A percentile compares a stretch with the other conserved stretches of the same genome.
Evolutionary conservation across 1,140 invertebrate genomes (phyloP).

Genomic region (Penaeus japonicus): DNA sequence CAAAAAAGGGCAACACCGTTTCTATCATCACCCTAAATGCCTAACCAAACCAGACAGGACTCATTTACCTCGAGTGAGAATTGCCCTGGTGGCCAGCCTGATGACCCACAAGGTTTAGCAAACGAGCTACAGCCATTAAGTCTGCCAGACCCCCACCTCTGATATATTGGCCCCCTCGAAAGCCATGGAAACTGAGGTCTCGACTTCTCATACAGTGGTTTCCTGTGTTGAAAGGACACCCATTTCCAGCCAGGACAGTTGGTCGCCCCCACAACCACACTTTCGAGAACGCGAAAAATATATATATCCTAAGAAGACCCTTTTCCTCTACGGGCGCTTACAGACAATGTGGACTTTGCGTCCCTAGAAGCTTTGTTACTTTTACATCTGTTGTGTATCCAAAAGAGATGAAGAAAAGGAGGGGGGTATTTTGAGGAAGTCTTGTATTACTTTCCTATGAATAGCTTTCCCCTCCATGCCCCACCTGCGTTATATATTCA

Average conservation of each 20-base stretch:
- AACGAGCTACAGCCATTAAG: constrained; percentile 51
- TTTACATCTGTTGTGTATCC: too few species aligned
- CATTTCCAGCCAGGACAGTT: constrained; percentile 10
- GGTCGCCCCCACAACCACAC: constrained; percentile 43
- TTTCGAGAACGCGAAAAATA: background rate
- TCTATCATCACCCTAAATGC: constrained; percentile 56
- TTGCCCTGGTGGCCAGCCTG: constrained; percentile 48
- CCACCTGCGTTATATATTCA: too few species aligned
- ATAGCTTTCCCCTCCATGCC: too few species aligned
- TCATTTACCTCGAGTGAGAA: constrained; percentile 56
- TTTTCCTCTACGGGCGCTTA: too few species aligned
- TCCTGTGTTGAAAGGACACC: constrained; percentile 40
- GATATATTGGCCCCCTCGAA: constrained; percentile 42
- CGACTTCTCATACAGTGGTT: constrained; percentile 32
- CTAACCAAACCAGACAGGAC: constrained; percentile 55
- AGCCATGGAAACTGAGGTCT: constrained; percentile 33
- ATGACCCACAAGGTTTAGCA: constrained; percentile 50
- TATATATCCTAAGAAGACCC: too few species aligned
- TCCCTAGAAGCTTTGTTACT: too few species aligned
- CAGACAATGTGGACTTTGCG: too few species aligned
- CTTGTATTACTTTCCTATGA: too few species aligned
- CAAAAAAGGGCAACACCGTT: constrained; percentile 55
- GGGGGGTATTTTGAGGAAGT: too few species aligned
- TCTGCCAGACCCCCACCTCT: constrained; percentile 22
- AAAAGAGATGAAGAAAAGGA: too few species aligned